Evolutionary conservation across 2,113 vertebrate genomes (phyloP).

Genomic region (Malaclemys terrapin): DNA sequence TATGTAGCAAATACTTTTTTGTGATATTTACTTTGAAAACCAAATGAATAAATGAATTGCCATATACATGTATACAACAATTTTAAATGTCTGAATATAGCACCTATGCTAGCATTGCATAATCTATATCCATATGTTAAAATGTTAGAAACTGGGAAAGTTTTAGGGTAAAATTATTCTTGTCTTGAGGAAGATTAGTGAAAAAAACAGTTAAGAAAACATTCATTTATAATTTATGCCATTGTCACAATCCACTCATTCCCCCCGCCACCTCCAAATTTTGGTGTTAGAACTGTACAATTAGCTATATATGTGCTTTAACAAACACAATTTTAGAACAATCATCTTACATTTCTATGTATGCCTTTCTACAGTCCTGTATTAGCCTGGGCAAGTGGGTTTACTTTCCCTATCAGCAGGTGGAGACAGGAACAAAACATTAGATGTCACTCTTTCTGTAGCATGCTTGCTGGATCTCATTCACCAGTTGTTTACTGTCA

Average conservation of each 20-base stretch:
- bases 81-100: conserved; percentile 16
- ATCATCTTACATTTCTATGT: neutral
- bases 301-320: neutral
- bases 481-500: neutral
- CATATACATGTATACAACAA: conserved; percentile 18
- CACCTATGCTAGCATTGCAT: neutral
- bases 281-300: neutral
- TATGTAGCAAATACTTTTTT: neutral
- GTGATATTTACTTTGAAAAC: conserved; percentile 34
- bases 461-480: neutral
- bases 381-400: neutral
- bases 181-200: neutral
- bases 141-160: conserved; percentile 61
- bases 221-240: neutral
- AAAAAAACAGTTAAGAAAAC: neutral
- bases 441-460: neutral
- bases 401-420: conserved; percentile 38
- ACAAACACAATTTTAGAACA: neutral
- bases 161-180: neutral
- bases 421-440: conserved; percentile 49
- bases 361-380: neutral
- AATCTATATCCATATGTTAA: conserved; percentile 46
- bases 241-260: rapidly evolving
- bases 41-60: conserved; percentile 17
- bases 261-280: rapidly evolving